Evolutionary conservation across 64 coral and sea anemone genomes (phyloP).

Genomic region (Cladopsammia gracilis): DNA sequence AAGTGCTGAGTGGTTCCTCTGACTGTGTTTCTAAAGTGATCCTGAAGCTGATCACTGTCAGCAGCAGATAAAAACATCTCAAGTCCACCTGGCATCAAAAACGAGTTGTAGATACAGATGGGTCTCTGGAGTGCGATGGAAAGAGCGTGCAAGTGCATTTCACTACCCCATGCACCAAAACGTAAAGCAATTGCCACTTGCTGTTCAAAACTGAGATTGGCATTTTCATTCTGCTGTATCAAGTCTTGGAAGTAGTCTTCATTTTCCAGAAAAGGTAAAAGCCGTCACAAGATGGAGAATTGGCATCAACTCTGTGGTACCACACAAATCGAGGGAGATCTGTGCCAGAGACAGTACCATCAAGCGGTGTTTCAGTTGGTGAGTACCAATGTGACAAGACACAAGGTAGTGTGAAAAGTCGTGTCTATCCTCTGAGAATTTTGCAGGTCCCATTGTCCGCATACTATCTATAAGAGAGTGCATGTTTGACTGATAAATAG

Average conservation of each 20-base stretch:
- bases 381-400: background rate
- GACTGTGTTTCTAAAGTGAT: background rate
- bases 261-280: background rate
- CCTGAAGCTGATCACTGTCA: background rate
- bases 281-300: background rate
- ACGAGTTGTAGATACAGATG: background rate
- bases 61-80: background rate
- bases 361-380: background rate
- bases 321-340: background rate
- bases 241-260: background rate
- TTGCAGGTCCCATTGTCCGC: background rate
- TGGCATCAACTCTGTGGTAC: background rate
- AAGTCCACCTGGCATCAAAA: background rate
- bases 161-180: background rate
- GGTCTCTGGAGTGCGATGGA: background rate
- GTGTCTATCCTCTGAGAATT: background rate
- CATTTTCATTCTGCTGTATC: too few relatives aligned
- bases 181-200: background rate
- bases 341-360: background rate
- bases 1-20: background rate
- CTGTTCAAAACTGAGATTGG: too few relatives aligned
- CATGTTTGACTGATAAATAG: background rate
- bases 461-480: background rate
- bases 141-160: background rate
- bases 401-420: background rate